Base-by-base conservation (phyloP, 2,113 vertebrate species). In the Rana temporaria region DNA sequence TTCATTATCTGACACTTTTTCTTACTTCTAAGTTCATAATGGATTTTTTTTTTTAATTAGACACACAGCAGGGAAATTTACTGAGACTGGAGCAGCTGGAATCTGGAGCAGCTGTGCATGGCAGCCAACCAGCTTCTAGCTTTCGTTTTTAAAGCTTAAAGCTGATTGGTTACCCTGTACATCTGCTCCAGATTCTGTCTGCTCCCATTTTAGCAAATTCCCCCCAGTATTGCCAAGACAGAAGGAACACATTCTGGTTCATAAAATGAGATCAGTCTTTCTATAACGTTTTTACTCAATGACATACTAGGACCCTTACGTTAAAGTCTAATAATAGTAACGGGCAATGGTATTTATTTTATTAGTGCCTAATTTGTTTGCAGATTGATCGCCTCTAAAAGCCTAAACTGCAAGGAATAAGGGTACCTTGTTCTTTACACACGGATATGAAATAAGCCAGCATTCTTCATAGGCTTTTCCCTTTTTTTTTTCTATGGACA, bases 271-370 rank as follows among this genome's bases (percentile, higher is more conserved):
- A 52, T 82, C 18, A 19, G 85, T 86, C 60, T 85, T 30, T 88
- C 9, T 87, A 85, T 30, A 89, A 86, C 89, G 88, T 87, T 76
- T 90, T 86, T 89, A 91, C 88, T 86, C 85, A 85, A 68, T 85
- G 90, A 91, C 67, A 86, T 88, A 90, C 87, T 87, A 90, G 91
- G 88, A 86, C 85, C 85, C 86, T 84, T 85, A 73, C 92, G 92
- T 92, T 88, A 90, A 90, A 92, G 92, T 85, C 72, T 91, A 92
- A 92, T 89, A 89, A 90, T 92, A 91, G 93, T 91, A 92, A 92
- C 91, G 87, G 89, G 85, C 89, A 88, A 80, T 85, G 86, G 86
- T 79, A 84, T 87, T 90, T 91, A 90, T 87, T 52, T 84, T 87
- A 90, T 90, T 86, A 89, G 88, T 89, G 90, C 82, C 88, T 90